Evolutionary conservation across 2,888 invertebrate species (phyloP), one percentile per base, ranked within the genome.

Genomic region (Hydrotaea cyrtoneurina): DNA sequence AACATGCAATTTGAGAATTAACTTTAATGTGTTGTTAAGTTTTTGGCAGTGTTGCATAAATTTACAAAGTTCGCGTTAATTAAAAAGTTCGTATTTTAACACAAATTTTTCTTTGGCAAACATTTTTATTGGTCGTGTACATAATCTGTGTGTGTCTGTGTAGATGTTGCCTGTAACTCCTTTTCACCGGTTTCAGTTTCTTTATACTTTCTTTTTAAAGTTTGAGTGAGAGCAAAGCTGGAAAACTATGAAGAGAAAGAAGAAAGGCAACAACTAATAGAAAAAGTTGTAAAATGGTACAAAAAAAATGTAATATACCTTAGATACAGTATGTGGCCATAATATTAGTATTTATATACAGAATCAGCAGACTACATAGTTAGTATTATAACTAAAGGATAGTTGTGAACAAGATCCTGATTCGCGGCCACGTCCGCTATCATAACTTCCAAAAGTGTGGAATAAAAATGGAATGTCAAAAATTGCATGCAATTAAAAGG

Each of bases 41-140:
- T 73, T 31, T 50, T 53, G 69, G 69, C 71, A 31, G 62, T 62
- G 50, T 50, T 73, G 73, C 62, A 62, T 73, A 73, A 79, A 64
- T 73, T 62, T 36, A 64, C 26, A 79, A 79, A 79, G 78, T 73
- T 66, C 62, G 39, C 73, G 55, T 73, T 79, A 79, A 79, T 79
- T 79, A 79, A 79, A 79, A 79, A 79, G 72, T 79, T 72, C 36
- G 43, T 69, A 46, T 76, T 53, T 76, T 26, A 17, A 21, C 13
- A 50, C 62, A 31, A 46, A 75, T 69, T 78, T 78, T 71, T 59
- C 78, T 46, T 78, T 59, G 2, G 21, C 43, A 76, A 71, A 71
- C 19, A 46, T 71, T 71, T 62, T 71, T 71, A 78, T 71, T 31
- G 71, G 78, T 57, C 59, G 26, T 46, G 19, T 26, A 57, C 17